Evolutionary conservation across 2,113 vertebrate species (phyloP), one percentile per base, ranked within the genome.

Genomic region (Seriola rivoliana): DNA sequence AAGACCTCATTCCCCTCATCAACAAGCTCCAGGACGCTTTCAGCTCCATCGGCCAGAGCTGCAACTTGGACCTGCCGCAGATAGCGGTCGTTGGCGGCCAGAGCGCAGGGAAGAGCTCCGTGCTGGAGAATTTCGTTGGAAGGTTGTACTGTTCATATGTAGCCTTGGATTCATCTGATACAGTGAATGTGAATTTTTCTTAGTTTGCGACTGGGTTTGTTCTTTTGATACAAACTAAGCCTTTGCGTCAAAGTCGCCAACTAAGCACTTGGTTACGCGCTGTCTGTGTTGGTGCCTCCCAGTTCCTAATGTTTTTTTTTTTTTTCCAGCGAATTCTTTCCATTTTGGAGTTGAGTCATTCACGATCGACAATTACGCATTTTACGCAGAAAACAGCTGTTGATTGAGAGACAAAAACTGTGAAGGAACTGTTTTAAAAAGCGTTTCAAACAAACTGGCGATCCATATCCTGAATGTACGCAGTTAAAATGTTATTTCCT

Each of bases 21-120:
- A 99, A 99, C 95, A 98, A 98, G 81, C 97, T 99, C 74, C 98
- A 99, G 86, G 98, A 99, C 94, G 97, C 98, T 8, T 99, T 99
- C 96, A 97, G 97, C 91, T 97, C 97, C 88, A 99, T 99, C 92
- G 97, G 98, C 4, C 98, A 99, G 96, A 97, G 95, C 93, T 98
- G 97, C 91, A 96, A 97, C 93, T 89, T 99, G 85, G 98, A 99
- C 92, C 95, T 99, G 92, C 97, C 98, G 62, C 98, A 99, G 94
- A 99, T 99, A 91, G 97, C 97, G 32, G 98, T 99, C 78, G 98
- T 99, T 89, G 98, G 98, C 88, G 97, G 97, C 2, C 97, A 99
- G 95, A 99, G 97, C 93, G 97, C 97, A 10, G 97, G 97, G 84
- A 99, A 99, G 93, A 99, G 97, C 95, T 98, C 97, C 7, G 97